Base-by-base conservation (phyloP, 1,140 invertebrate genomes). In the Diploscapter pachys region DNA sequence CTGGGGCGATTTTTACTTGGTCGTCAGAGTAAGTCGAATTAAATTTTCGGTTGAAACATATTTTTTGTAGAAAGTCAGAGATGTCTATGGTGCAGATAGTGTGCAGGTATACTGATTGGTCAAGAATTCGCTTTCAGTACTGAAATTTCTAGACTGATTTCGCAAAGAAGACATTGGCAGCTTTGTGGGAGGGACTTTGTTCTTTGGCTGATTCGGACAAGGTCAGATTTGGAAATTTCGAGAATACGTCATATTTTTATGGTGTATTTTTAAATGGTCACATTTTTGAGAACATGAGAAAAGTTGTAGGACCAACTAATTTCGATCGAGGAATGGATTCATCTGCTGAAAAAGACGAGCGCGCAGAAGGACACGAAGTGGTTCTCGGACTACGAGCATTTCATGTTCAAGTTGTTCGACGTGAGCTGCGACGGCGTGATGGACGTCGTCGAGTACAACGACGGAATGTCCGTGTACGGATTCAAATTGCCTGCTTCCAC, bases 321-420 rank as follows among this genome's bases (percentile, higher is more conserved):
- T 13, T 80, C 82, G 13, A 64, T 83, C 9, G 75, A 80, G 56
- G 81, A 83, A 79, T 83, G 82, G 82, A 72, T 84, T 53, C 48
- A 51, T 31, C 59, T 83, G 6, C 57, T 83, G 54, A 72, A 69
- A 63, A 81, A 75, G 53, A 71, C 78, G 4, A 63, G 78, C 51
- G 50, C 51, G 6, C 71, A 79, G 53, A 76, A 72, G 2, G 71
- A 70, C 13, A 80, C 80, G 13, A 80, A 80, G 65, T 83, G 81
- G 81, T 82, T 83, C 59, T 70, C 69, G 9, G 79, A 83, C 48
- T 83, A 83, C 72, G 63, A 71, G 8, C 72, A 72, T 51, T 83
- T 83, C 67, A 81, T 83, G 80, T 83, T 83, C 79, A 83, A 83
- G 66, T 63, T 83, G 9, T 83, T 83, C 65, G 82, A 83, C 69